These are phyloP conservation scores for Athene cunicularia DNA, from an alignment of 2,113 vertebrate genomes.

Conservation along the genomic window DNA sequence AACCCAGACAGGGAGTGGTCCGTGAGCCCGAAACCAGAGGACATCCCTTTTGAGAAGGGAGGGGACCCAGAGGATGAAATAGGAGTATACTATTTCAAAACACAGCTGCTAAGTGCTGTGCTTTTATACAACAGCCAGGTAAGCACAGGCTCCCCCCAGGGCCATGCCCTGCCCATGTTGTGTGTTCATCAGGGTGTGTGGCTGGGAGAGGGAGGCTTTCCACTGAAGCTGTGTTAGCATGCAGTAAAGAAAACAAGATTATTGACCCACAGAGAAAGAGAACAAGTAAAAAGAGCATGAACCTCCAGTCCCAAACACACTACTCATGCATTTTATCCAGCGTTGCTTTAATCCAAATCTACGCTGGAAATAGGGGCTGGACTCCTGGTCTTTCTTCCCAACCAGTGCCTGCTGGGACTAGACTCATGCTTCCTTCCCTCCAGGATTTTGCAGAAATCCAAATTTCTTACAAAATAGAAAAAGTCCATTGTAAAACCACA, in stretches of 20 bases:
- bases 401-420: neutral
- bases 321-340: neutral
- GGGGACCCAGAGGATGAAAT: neutral
- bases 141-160: neutral
- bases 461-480: neutral
- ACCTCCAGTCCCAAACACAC: neutral
- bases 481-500: neutral
- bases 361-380: neutral
- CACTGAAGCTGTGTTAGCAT: neutral
- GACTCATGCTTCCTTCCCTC: neutral
- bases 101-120: neutral
- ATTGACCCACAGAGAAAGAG: neutral
- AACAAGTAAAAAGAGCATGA: neutral
- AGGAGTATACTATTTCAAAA: neutral
- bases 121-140: neutral
- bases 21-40: rapidly evolving
- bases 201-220: neutral
- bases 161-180: neutral
- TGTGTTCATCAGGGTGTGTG: neutral
- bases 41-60: neutral
- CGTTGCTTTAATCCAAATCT: neutral
- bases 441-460: neutral
- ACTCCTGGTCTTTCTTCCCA: neutral
- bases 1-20: neutral
- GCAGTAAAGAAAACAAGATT: neutral